These are phyloP conservation scores for Garra rufa DNA, from an alignment of 2,113 vertebrate genomes.

Conservation along the genomic window DNA sequence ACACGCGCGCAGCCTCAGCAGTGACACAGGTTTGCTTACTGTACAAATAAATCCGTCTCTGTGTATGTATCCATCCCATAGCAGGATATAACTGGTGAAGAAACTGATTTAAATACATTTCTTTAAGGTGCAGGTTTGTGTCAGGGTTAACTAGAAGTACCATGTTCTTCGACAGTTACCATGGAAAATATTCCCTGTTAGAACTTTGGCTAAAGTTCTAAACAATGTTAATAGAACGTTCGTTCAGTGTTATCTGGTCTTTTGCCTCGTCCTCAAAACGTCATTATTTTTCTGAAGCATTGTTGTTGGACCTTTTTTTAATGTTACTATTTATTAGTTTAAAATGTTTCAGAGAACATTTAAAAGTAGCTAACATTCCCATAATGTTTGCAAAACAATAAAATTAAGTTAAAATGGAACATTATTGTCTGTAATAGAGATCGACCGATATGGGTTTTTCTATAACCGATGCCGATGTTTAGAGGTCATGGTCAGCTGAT, in stretches of 20 bases:
- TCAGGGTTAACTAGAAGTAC: not conserved
- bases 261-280: not conserved
- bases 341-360: not conserved
- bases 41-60: not conserved
- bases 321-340: too few relatives aligned
- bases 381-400: not conserved
- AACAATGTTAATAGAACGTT: not conserved
- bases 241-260: not conserved
- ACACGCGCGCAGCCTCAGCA: conserved; percentile 42
- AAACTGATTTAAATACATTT: too few relatives aligned
- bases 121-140: not conserved
- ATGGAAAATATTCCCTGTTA: not conserved
- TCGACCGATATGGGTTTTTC: too few relatives aligned
- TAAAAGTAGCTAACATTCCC: not conserved
- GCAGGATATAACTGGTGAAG: not conserved
- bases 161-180: not conserved
- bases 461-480: too few relatives aligned
- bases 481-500: too few relatives aligned
- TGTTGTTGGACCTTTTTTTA: not conserved
- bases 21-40: conserved; percentile 45
- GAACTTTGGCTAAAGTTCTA: not conserved
- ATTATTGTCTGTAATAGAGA: too few relatives aligned
- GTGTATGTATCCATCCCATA: not conserved
- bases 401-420: too few relatives aligned
- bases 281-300: not conserved